Conservation (phyloP, 1,140 invertebrate species). For the Drosophila eugracilis region DNA sequence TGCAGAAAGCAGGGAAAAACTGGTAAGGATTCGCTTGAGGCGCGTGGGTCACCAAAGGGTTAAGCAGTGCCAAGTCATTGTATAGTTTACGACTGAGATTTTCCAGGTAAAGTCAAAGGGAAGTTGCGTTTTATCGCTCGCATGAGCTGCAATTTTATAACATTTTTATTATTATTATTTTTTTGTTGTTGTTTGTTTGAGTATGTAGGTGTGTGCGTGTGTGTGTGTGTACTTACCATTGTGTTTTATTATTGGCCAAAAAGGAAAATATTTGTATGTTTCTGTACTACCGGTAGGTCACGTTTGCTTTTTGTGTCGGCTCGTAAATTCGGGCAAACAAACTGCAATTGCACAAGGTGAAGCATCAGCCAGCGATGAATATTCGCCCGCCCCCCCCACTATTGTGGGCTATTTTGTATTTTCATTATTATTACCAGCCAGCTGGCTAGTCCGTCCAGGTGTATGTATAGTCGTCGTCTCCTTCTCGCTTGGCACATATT, state of each 20-base stretch:
- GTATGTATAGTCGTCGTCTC: slow-evolving; percentile 21
- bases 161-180: slow-evolving; percentile 65
- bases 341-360: slow-evolving; percentile 69
- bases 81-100: slow-evolving; percentile 73
- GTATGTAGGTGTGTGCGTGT: too few species aligned
- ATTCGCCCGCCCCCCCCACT: slow-evolving; percentile 31
- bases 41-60: slow-evolving; percentile 35
- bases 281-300: slow-evolving; percentile 60
- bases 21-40: background rate
- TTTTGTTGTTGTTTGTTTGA: too few species aligned
- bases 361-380: slow-evolving; percentile 42
- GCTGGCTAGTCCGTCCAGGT: slow-evolving; percentile 3
- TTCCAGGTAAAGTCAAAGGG: slow-evolving; percentile 2
- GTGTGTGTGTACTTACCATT: slow-evolving; percentile 7
- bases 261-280: slow-evolving; percentile 31
- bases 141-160: slow-evolving; percentile 71
- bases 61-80: slow-evolving; percentile 72
- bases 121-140: slow-evolving; percentile 65
- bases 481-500: slow-evolving; percentile 71
- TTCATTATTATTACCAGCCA: slow-evolving; percentile 74
- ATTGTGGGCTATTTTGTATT: slow-evolving; percentile 66
- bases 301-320: slow-evolving; percentile 51
- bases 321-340: slow-evolving; percentile 72
- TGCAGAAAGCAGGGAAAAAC: slow-evolving; percentile 56
- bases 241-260: slow-evolving; percentile 38